Conservation (phyloP, 2,888 invertebrate species). For the Callyntrura sp. region DNA sequence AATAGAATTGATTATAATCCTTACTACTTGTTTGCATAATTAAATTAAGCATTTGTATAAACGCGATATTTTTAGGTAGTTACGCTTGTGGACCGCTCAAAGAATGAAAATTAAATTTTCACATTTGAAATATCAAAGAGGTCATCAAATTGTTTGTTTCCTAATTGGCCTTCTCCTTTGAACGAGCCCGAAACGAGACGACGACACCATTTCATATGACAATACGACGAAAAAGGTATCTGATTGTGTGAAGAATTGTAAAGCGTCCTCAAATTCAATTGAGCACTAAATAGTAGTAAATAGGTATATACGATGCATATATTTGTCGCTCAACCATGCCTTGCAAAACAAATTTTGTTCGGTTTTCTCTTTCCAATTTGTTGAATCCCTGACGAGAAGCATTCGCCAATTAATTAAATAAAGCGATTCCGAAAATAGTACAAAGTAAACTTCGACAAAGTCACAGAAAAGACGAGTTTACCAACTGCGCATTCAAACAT, state of each 20-base stretch:
- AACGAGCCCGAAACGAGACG: not conserved
- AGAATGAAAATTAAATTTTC: conserved; percentile 41
- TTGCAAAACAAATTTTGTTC: no score
- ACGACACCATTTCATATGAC: not conserved
- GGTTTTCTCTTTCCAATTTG: no score
- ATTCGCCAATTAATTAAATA: no score
- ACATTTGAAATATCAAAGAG: conserved; percentile 29
- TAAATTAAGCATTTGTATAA: not conserved
- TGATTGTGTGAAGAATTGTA: not conserved
- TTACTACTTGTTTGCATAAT: not conserved
- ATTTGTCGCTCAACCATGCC: no score
- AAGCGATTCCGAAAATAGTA: no score
- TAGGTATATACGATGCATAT: no score
- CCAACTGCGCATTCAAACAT: no score
- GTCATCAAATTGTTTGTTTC: conserved; percentile 15
- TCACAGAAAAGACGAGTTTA: no score
- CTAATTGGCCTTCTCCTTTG: conserved; percentile 22
- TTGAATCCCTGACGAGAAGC: no score
- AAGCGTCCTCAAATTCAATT: not conserved
- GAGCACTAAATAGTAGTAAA: no score
- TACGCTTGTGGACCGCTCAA: not conserved
- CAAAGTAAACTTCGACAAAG: no score
- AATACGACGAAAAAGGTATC: not conserved
- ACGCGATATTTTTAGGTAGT: not conserved
- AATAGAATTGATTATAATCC: not conserved